Conservation (phyloP, 2,113 vertebrate species). For the Physeter macrocephalus region DNA sequence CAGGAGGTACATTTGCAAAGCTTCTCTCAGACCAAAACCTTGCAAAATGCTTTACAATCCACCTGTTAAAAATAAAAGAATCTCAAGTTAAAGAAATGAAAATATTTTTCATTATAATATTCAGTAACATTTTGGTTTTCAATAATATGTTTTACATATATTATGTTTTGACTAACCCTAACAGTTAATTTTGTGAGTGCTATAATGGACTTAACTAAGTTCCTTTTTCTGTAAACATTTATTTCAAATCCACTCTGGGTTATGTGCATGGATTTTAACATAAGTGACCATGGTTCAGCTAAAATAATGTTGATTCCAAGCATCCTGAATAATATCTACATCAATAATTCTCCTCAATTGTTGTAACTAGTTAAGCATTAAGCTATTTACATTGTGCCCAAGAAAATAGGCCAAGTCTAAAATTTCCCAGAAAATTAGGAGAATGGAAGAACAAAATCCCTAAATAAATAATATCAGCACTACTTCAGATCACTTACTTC, state of each 20-base stretch:
- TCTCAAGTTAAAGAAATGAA: constrained; percentile 38
- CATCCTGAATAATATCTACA: constrained; percentile 3
- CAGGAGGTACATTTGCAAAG: constrained; percentile 88
- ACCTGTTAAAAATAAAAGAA: constrained; percentile 81
- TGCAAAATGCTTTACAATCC: constrained; percentile 91
- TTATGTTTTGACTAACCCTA: neutral
- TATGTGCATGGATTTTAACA: constrained; percentile 22
- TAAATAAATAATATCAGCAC: constrained; percentile 7
- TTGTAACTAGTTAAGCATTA: constrained; percentile 26
- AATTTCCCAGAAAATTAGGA: constrained; percentile 26
- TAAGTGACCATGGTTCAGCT: neutral
- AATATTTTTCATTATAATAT: neutral
- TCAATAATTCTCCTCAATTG: neutral
- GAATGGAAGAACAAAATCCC: constrained; percentile 45
- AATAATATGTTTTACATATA: neutral
- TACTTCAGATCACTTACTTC: constrained; percentile 84
- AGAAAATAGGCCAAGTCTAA: constrained; percentile 32
- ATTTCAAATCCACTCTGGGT: neutral
- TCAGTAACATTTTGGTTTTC: constrained; percentile 39
- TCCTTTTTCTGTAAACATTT: neutral
- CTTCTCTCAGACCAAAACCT: constrained; percentile 93
- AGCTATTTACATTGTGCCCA: neutral
- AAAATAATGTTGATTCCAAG: neutral
- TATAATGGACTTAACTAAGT: neutral
- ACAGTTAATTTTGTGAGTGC: constrained; percentile 26